These are phyloP conservation scores for Thera obeliscata DNA, from an alignment of 2,888 invertebrate genomes.

Conservation along the genomic window DNA sequence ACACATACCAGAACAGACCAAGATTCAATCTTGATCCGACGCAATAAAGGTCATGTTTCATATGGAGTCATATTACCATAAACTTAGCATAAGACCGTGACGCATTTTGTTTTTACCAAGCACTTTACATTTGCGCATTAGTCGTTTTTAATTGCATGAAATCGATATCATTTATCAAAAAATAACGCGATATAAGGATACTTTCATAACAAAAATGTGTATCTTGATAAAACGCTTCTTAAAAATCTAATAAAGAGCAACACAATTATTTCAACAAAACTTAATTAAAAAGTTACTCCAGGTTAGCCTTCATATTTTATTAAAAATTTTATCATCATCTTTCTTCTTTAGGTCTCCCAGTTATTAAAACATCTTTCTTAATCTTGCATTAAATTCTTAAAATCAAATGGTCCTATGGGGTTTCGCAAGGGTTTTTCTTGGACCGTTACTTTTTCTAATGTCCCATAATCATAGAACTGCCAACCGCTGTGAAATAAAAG, in stretches of 20 bases:
- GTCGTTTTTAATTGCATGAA: too few relatives aligned
- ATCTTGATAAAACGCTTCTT: background rate
- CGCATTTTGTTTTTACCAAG: too few relatives aligned
- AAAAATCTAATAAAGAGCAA: slow-evolving; percentile 6
- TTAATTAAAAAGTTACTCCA: slow-evolving; percentile 6
- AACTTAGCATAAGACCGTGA: slow-evolving; percentile 18
- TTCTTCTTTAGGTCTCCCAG: background rate
- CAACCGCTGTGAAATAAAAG: too few relatives aligned
- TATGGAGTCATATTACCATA: slow-evolving; percentile 24
- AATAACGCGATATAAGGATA: too few relatives aligned
- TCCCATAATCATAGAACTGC: background rate
- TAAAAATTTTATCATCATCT: slow-evolving; percentile 1
- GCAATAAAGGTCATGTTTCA: slow-evolving; percentile 24
- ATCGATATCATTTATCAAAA: too few relatives aligned
- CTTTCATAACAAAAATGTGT: background rate
- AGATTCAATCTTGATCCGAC: slow-evolving; percentile 21
- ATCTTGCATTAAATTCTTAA: too few relatives aligned
- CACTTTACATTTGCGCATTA: too few relatives aligned
- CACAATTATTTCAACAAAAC: background rate
- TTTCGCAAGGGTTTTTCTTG: slow-evolving; percentile 5
- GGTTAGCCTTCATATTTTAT: background rate
- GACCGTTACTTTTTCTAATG: slow-evolving; percentile 2
- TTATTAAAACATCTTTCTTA: background rate
- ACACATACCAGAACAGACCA: slow-evolving; percentile 22
- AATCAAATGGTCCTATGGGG: background rate